These are phyloP conservation scores for Heliconius ismenius DNA, from an alignment of 2,888 invertebrate genomes.

Conservation along the genomic window DNA sequence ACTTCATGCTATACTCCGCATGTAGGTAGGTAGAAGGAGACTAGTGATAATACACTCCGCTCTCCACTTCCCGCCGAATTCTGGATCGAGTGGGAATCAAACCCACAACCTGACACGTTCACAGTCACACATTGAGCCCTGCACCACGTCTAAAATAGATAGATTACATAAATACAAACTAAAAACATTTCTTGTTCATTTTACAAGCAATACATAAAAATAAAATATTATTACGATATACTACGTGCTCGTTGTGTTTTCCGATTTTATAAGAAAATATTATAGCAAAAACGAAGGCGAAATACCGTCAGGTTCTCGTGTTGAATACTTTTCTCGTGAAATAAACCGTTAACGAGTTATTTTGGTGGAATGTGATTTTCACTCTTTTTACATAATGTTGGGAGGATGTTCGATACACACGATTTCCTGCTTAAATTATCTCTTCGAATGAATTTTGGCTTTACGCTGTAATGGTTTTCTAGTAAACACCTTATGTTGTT, in stretches of 20 bases:
- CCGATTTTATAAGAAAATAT: background rate
- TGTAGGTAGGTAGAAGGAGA: no score
- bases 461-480: background rate
- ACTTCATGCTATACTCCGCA: no score
- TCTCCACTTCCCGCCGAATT: no score
- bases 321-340: slow-evolving; percentile 9
- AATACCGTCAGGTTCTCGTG: background rate
- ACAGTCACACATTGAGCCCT: no score
- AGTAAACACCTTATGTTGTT: background rate
- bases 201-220: background rate
- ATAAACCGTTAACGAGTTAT: slow-evolving; percentile 13
- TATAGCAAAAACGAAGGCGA: background rate
- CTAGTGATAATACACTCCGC: no score
- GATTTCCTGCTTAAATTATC: slow-evolving; percentile 15
- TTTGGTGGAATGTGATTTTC: background rate
- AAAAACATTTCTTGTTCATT: background rate
- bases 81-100: no score
- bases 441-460: background rate
- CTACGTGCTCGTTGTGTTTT: background rate
- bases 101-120: no score
- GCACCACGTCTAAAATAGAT: no score
- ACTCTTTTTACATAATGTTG: background rate
- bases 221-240: background rate
- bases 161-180: no score
- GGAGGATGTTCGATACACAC: slow-evolving; percentile 6